Evolutionary conservation across 2,888 invertebrate genomes (phyloP).

Genomic region (Ectemnius cavifrons): DNA sequence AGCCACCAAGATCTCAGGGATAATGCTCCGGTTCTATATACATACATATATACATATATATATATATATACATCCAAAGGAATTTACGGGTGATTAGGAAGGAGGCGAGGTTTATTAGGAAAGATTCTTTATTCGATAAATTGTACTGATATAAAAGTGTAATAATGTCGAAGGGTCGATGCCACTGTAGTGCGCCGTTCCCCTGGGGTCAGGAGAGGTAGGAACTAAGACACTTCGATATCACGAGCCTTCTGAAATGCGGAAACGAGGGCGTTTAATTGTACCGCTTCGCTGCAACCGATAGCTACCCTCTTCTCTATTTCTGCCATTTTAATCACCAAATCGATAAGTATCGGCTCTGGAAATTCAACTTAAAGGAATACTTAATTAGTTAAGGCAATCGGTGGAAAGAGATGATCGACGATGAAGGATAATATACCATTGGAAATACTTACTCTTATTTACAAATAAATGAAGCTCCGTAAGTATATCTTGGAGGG

Average conservation of each 20-base stretch:
- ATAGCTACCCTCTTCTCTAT: slow-evolving; percentile 91
- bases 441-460: slow-evolving; percentile 86
- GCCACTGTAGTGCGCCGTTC: background rate
- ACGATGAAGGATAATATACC: too few species aligned
- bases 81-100: background rate
- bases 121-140: slow-evolving; percentile 11
- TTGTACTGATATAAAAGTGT: slow-evolving; percentile 1
- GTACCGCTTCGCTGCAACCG: slow-evolving; percentile 94
- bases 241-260: slow-evolving; percentile 90
- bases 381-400: slow-evolving; percentile 30
- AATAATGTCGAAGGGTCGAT: background rate
- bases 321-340: slow-evolving; percentile 93
- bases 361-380: slow-evolving; percentile 89
- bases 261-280: slow-evolving; percentile 93
- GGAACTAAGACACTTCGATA: slow-evolving; percentile 68
- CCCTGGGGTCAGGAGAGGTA: background rate
- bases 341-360: slow-evolving; percentile 85
- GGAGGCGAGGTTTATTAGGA: background rate
- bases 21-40: too few species aligned
- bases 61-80: too few species aligned
- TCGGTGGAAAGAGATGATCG: too few species aligned
- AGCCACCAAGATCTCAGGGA: background rate
- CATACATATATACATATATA: too few species aligned
- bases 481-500: slow-evolving; percentile 94
- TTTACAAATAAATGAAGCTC: slow-evolving; percentile 93